Percentiles rank a stretch among this genome's conserved stretches.
Conservation (phyloP, 2,888 invertebrate genomes). For the Drosophila longiperda region DNA sequence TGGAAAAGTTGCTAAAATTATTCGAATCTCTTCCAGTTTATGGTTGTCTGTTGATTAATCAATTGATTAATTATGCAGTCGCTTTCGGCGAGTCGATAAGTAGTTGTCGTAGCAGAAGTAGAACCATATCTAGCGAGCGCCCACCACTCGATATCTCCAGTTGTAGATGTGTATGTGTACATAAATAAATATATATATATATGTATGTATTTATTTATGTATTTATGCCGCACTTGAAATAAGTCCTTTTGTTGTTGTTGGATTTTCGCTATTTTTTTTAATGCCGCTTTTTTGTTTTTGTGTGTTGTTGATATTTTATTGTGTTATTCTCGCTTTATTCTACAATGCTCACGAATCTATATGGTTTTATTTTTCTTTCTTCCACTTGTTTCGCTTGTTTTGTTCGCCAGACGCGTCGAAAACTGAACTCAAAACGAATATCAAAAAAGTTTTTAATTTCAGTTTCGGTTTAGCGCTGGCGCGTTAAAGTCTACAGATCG, state of each 20-base stretch:
- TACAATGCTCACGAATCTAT: slow-evolving; percentile 21
- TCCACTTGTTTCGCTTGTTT: slow-evolving; percentile 53
- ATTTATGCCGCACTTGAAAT: slow-evolving; percentile 65
- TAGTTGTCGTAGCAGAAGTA: slow-evolving; percentile 17
- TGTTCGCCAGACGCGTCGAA: slow-evolving; percentile 37
- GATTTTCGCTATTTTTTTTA: slow-evolving; percentile 41
- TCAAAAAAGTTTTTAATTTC: slow-evolving; percentile 63
- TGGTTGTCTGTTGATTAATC: slow-evolving; percentile 21
- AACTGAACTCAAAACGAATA: slow-evolving; percentile 53
- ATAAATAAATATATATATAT: neutral
- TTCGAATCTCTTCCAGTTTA: slow-evolving; percentile 23
- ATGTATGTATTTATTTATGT: slow-evolving; percentile 1
- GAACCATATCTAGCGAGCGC: slow-evolving; percentile 10
- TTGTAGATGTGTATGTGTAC: slow-evolving; percentile 6
- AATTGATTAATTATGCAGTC: slow-evolving; percentile 61
- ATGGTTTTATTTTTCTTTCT: slow-evolving; percentile 9
- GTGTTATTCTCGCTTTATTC: slow-evolving; percentile 63
- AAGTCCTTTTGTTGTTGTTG: slow-evolving; percentile 31
- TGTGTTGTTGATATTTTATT: slow-evolving; percentile 65
- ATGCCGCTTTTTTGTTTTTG: slow-evolving; percentile 32
- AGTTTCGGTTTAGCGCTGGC: slow-evolving; percentile 75
- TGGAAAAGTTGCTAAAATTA: slow-evolving; percentile 19
- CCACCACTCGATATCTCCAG: slow-evolving; percentile 10
- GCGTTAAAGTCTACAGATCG: slow-evolving; percentile 67
- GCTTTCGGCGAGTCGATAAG: slow-evolving; percentile 29